phyloP scores from a whole-genome alignment of 2,797 vertebrate genomes.

The Falco columbarius region DNA sequence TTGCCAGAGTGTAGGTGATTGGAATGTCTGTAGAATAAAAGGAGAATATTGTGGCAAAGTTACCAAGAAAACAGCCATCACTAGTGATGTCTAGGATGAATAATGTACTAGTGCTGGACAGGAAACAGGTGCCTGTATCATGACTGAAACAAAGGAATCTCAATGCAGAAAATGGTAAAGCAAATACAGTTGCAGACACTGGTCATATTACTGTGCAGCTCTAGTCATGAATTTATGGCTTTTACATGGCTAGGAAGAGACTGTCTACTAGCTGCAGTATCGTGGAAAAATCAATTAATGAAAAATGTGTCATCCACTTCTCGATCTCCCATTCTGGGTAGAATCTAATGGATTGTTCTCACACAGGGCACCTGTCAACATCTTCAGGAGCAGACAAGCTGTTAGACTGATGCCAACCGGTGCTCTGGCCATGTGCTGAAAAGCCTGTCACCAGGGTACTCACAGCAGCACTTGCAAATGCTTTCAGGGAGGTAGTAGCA shows the following conservation, averaged over 20 bases:
- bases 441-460: background rate
- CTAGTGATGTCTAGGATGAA: background rate
- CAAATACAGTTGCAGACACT: background rate
- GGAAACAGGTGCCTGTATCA: background rate
- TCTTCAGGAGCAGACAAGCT: accelerated
- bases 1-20: background rate
- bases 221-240: background rate
- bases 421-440: background rate
- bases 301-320: background rate
- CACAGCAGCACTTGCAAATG: background rate
- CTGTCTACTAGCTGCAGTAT: background rate
- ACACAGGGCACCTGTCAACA: background rate
- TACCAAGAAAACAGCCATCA: background rate
- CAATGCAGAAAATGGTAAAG: background rate
- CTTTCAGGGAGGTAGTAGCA: background rate
- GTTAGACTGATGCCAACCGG: background rate
- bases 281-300: background rate
- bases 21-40: background rate
- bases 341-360: background rate
- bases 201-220: background rate
- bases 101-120: background rate
- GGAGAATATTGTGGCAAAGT: background rate
- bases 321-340: background rate
- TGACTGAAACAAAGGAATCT: background rate
- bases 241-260: background rate